Conservation (phyloP, 2,888 invertebrate genomes). For the Scaptomyza tumidula region DNA sequence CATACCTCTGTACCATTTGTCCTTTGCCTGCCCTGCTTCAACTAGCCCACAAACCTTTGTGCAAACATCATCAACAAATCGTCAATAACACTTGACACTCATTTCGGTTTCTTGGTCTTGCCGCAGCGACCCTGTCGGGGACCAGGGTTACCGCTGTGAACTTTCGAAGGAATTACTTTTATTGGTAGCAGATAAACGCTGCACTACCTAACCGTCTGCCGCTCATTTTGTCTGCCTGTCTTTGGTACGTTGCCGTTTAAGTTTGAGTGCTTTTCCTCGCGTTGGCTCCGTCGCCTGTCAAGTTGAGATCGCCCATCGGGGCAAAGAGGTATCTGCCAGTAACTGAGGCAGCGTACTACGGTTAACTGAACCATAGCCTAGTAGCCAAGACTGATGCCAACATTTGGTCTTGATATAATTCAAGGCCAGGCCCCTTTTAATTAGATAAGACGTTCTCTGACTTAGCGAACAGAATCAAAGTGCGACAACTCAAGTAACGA, state of each 20-base stretch:
- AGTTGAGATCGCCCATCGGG: constrained; percentile 29
- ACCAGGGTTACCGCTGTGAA: constrained; percentile 40
- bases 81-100: constrained; percentile 78
- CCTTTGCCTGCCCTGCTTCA: constrained; percentile 22
- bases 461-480: constrained; percentile 45
- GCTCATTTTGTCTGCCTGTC: neutral
- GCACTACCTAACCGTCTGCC: constrained; percentile 4
- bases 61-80: constrained; percentile 78
- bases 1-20: constrained; percentile 46
- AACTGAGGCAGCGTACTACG: constrained; percentile 22
- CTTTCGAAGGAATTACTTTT: constrained; percentile 76
- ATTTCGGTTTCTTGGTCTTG: constrained; percentile 39
- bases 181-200: constrained; percentile 59
- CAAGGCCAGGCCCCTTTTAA: constrained; percentile 30
- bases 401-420: constrained; percentile 63
- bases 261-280: constrained; percentile 4
- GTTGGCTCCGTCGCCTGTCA: constrained; percentile 41
- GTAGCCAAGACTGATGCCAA: constrained; percentile 26
- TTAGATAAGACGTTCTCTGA: constrained; percentile 32
- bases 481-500: constrained; percentile 47
- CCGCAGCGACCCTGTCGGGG: constrained; percentile 35
- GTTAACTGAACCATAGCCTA: constrained; percentile 44
- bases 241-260: constrained; percentile 8
- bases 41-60: constrained; percentile 49
- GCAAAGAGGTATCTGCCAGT: constrained; percentile 52